A percentile compares a stretch with the other conserved stretches of the same genome.
These are phyloP conservation scores for Pipa parva DNA, from an alignment of 2,113 vertebrate species.

Conservation along the genomic window DNA sequence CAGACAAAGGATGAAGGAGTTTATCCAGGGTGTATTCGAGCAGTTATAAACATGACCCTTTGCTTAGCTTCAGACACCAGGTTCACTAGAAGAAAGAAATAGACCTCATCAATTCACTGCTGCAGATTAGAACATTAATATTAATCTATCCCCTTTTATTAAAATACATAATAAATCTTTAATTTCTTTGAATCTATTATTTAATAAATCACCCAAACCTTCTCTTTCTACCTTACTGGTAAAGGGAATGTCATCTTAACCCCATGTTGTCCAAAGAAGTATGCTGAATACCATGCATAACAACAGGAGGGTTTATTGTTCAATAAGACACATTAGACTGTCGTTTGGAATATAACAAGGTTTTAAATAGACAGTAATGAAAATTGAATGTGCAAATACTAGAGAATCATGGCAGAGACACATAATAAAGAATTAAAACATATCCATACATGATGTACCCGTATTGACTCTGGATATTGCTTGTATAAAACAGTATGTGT, in stretches of 20 bases:
- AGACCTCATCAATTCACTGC: constrained; percentile 42
- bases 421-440: no score
- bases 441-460: no score
- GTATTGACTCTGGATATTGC: no score
- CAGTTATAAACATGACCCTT: constrained; percentile 89
- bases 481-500: no score
- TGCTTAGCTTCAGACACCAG: constrained; percentile 74
- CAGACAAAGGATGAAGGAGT: constrained; percentile 94
- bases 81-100: constrained; percentile 63
- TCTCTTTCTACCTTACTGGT: background rate
- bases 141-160: constrained; percentile 41
- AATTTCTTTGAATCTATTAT: constrained; percentile 32
- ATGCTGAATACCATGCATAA: no score
- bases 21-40: constrained; percentile 93
- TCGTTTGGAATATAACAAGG: background rate
- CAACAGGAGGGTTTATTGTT: no score
- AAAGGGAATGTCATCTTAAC: constrained; percentile 21
- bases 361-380: no score
- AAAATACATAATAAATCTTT: constrained; percentile 39
- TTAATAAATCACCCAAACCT: background rate
- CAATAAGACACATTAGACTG: no score
- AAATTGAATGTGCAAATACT: no score
- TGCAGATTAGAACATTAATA: constrained; percentile 24
- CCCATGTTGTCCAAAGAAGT: background rate
- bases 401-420: no score